Percentiles rank a stretch among this genome's conserved stretches.
Conservation (phyloP, 2,113 vertebrate species). For the Nothoprocta perdicaria region DNA sequence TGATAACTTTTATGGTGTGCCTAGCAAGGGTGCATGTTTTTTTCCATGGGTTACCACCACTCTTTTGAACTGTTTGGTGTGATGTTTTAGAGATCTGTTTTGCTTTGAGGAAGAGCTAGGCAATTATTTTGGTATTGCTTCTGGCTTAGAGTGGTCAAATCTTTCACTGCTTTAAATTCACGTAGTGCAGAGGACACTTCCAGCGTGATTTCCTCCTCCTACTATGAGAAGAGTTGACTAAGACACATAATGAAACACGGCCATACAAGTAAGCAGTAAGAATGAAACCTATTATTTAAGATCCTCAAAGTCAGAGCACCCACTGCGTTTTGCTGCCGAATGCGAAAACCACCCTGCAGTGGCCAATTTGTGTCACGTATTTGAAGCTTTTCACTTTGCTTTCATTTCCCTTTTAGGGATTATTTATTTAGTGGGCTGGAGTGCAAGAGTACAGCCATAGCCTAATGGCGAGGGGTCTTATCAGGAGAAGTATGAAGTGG, state of each 20-base stretch:
- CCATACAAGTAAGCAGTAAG: background rate
- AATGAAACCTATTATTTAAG: background rate
- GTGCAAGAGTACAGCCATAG: background rate
- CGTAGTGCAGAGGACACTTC: background rate
- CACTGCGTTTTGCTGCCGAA: background rate
- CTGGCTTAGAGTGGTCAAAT: background rate
- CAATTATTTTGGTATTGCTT: background rate
- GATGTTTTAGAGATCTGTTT: background rate
- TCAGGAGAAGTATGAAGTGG: background rate
- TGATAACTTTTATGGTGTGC: background rate
- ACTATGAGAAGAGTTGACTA: background rate
- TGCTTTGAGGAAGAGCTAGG: background rate
- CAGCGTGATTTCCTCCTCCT: background rate
- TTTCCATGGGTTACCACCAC: background rate
- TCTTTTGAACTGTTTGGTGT: background rate
- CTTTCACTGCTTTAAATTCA: background rate
- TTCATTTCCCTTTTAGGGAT: background rate
- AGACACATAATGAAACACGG: background rate
- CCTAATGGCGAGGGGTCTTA: conserved; percentile 7
- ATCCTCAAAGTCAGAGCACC: background rate
- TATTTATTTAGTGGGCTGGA: conserved; percentile 28
- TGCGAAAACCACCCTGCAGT: background rate
- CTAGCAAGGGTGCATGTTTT: background rate
- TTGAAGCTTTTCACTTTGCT: background rate
- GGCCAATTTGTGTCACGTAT: background rate